phyloP scores from a whole-genome alignment of 2,888 invertebrate species.

The Epinotia demarniana region DNA sequence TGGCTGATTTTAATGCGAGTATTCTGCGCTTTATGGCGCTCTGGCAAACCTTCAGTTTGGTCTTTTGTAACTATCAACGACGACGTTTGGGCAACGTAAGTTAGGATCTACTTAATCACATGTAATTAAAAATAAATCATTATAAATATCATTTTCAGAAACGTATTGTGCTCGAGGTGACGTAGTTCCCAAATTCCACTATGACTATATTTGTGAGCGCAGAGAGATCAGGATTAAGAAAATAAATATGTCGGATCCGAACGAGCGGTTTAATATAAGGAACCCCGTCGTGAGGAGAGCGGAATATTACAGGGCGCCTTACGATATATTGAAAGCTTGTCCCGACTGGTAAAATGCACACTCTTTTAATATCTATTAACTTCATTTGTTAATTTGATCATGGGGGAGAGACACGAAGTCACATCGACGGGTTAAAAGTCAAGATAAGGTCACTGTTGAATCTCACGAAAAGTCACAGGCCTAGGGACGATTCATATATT shows the following conservation, averaged over 20 bases:
- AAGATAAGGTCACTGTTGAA: neutral
- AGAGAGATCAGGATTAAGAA: slow-evolving; percentile 74
- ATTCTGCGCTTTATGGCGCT: too few species aligned
- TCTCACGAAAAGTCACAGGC: too few species aligned
- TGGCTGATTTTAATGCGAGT: too few species aligned
- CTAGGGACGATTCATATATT: too few species aligned
- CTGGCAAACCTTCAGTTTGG: too few species aligned
- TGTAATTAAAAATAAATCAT: neutral
- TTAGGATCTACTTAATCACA: too few species aligned
- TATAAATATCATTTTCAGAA: slow-evolving; percentile 53
- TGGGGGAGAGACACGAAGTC: too few species aligned
- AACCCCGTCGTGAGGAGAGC: slow-evolving; percentile 76
- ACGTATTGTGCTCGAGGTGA: slow-evolving; percentile 75
- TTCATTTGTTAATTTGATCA: neutral
- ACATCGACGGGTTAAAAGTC: too few species aligned
- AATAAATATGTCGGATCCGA: slow-evolving; percentile 75
- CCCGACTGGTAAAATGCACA: slow-evolving; percentile 71
- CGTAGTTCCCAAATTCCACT: slow-evolving; percentile 75
- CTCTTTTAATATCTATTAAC: neutral
- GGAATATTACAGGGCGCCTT: slow-evolving; percentile 77
- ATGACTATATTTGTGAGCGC: slow-evolving; percentile 79
- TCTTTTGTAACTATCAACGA: too few species aligned
- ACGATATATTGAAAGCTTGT: slow-evolving; percentile 77
- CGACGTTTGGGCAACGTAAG: too few species aligned
- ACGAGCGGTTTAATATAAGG: slow-evolving; percentile 75